phyloP scores from a whole-genome alignment of 2,888 invertebrate species.

The Microdon myrmicae region DNA sequence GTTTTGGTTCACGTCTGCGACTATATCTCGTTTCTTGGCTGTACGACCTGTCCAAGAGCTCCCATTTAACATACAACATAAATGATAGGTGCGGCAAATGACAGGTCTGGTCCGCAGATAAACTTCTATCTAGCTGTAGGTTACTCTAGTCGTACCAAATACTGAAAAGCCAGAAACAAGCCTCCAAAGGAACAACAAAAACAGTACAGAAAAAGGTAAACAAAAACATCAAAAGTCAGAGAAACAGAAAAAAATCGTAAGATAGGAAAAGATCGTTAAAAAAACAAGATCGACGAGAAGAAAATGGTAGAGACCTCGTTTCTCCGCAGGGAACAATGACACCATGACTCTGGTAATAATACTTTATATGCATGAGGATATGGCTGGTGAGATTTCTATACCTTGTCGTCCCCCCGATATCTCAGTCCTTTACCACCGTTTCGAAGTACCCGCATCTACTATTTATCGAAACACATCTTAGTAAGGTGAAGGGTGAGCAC shows the following conservation, averaged over 20 bases:
- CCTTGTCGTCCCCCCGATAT: too few relatives aligned
- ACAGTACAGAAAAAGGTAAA: slow-evolving; percentile 13
- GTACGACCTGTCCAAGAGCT: slow-evolving; percentile 42
- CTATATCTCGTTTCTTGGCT: slow-evolving; percentile 40
- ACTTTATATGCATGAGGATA: slow-evolving; percentile 28
- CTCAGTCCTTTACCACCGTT: too few relatives aligned
- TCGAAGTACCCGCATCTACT: too few relatives aligned
- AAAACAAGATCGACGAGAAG: too few relatives aligned
- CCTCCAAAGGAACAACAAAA: slow-evolving; percentile 2
- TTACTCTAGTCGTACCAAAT: slow-evolving; percentile 39
- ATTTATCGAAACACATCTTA: too few relatives aligned
- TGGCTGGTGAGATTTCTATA: too few relatives aligned
- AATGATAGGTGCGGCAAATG: slow-evolving; percentile 52
- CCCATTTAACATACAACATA: slow-evolving; percentile 48
- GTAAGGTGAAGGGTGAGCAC: slow-evolving; percentile 52
- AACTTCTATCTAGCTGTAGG: slow-evolving; percentile 46
- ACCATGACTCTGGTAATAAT: slow-evolving; percentile 36
- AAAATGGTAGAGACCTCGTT: too few relatives aligned
- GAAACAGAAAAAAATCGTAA: too few relatives aligned
- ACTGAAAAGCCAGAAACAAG: slow-evolving; percentile 17
- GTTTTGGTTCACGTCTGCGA: too few relatives aligned
- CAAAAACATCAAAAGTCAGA: too few relatives aligned
- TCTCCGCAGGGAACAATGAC: slow-evolving; percentile 43
- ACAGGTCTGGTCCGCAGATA: slow-evolving; percentile 47
- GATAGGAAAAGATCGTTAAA: too few relatives aligned